Base-by-base conservation (phyloP, 2,113 vertebrate species). In the Sardina pilchardus region DNA sequence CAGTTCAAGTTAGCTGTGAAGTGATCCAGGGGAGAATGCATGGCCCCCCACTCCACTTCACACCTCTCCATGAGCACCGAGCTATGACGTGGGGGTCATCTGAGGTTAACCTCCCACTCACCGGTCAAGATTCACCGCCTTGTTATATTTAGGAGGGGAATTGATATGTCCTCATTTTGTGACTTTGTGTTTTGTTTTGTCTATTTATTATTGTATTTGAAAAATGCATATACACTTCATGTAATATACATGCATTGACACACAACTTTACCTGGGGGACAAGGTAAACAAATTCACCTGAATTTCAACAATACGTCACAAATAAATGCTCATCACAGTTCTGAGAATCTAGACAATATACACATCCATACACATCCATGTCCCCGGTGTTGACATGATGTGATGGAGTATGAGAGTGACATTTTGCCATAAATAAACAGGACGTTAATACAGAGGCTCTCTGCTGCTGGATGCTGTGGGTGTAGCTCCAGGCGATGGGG, bases 1-100 rank as follows among this genome's bases (percentile, higher is more conserved):
- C 63, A 67, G 89, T 94, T 94, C 93, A 91, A 92, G 90, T 91
- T 91, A 85, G 89, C 89, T 81, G 67, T 90, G 87, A 91, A 92
- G 92, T 92, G 92, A 90, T 93, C 91, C 85, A 81, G 90, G 85
- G 83, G 81, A 88, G 88, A 90, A 91, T 90, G 67, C 47, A 86
- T 26, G 82, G 88, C 86, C 86, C 81, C 53, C 2, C 53, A 14
- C 42, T 90, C 92, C 90, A 89, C 82, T 93, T 88, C 89, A 92
- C 86, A 90, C 88, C 92, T 88, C 89, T 90, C 82, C 88, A 82
- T 84, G 90, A 71, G 82, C 84, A 59, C 88, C 85, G 88, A 59
- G 85, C 59, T 78, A 90, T 80, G 39, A 17, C 82, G 78, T 47
- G 43, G 80, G 81, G 84, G 84, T 84, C 82, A 59, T 81, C 34